A percentile compares a stretch with the other conserved stretches of the same genome.
These are phyloP conservation scores for Apis cerana DNA, from an alignment of 1,140 invertebrate species.

Conservation along the genomic window DNA sequence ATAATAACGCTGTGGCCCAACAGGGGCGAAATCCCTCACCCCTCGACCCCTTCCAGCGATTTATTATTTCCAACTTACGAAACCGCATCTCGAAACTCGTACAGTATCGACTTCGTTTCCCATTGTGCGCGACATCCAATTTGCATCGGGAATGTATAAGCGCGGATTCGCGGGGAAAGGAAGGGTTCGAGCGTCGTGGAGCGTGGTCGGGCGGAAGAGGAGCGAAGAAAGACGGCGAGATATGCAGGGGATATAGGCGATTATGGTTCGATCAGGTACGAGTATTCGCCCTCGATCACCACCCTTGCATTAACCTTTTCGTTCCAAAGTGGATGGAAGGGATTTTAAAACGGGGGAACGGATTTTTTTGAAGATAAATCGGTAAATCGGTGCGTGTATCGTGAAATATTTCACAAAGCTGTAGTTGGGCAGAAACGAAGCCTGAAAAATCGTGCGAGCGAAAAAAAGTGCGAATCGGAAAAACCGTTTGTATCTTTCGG, in stretches of 20 bases:
- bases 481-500: conserved; percentile 27
- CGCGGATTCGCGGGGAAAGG: background rate
- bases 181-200: no score
- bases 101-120: conserved; percentile 13
- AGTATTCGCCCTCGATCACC: background rate
- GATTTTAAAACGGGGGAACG: no score
- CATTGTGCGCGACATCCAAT: conserved; percentile 7
- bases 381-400: no score
- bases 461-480: conserved; percentile 4
- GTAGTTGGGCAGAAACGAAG: background rate
- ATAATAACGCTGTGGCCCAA: conserved; percentile 58
- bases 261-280: background rate
- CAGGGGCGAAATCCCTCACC: conserved; percentile 15
- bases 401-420: no score
- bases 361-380: no score
- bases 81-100: conserved; percentile 53
- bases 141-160: conserved; percentile 21
- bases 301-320: background rate
- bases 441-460: conserved; percentile 5
- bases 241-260: background rate
- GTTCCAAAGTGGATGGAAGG: no score
- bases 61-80: conserved; percentile 64
- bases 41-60: conserved; percentile 37
- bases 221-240: background rate
- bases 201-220: no score